Evolutionary conservation across 2,113 vertebrate species (phyloP).

Genomic region (Amia ocellicauda): DNA sequence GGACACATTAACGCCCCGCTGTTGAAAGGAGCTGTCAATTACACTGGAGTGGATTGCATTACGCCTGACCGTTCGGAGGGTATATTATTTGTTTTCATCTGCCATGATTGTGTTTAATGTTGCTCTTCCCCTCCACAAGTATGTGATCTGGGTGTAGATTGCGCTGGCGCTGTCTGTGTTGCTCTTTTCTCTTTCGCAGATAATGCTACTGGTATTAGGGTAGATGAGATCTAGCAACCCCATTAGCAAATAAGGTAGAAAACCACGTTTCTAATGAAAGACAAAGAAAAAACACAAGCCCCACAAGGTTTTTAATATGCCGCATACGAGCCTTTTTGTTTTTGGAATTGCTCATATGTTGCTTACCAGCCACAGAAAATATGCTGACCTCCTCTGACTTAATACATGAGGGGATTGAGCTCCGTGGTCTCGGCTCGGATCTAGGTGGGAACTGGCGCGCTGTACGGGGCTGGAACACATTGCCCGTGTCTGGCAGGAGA

Average conservation of each 20-base stretch:
- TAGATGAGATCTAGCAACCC: not conserved
- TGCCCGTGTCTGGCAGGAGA: constrained; percentile 28
- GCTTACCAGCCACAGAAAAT: not conserved
- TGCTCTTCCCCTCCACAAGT: constrained; percentile 2
- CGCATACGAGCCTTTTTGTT: not conserved
- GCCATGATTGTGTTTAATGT: constrained; percentile 35
- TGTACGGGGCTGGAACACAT: constrained; percentile 30
- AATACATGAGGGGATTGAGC: constrained; percentile 17
- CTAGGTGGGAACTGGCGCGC: not conserved
- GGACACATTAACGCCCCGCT: constrained; percentile 34
- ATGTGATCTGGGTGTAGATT: constrained; percentile 25
- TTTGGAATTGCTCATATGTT: not conserved
- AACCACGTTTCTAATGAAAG: not conserved
- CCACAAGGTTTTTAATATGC: not conserved
- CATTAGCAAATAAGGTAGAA: not conserved
- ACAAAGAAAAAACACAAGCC: too few relatives aligned
- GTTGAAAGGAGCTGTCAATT: constrained; percentile 49
- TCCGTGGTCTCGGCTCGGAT: constrained; percentile 14
- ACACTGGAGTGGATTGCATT: constrained; percentile 36
- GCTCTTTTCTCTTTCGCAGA: constrained; percentile 14
- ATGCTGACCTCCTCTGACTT: constrained; percentile 14
- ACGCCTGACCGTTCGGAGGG: constrained; percentile 2
- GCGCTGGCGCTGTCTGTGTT: constrained; percentile 24
- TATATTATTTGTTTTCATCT: constrained; percentile 17
- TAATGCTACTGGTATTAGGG: not conserved